Conservation (phyloP, 1,140 invertebrate species). For the Agrypnia vestita region DNA sequence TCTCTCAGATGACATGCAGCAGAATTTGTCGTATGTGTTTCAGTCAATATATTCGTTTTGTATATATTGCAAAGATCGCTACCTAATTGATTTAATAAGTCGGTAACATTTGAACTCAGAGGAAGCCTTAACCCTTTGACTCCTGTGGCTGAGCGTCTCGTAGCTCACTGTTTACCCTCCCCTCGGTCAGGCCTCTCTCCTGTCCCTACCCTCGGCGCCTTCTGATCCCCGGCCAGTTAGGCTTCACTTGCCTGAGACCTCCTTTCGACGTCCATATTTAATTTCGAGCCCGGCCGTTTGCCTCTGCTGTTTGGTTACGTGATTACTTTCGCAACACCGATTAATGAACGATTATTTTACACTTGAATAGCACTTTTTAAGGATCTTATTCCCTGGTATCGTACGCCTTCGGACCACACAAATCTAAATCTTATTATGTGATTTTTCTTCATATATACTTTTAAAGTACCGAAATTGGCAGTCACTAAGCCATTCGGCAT, state of each 20-base stretch:
- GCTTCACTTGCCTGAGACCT: background rate
- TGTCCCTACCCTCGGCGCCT: background rate
- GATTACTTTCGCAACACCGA: constrained; percentile 38
- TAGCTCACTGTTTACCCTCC: constrained; percentile 13
- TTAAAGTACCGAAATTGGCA: no score
- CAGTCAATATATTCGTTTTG: no score
- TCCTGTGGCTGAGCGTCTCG: background rate
- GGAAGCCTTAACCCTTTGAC: background rate
- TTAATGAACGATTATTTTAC: constrained; percentile 39
- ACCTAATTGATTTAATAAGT: no score
- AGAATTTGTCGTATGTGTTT: no score
- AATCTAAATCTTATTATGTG: background rate
- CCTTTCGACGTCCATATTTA: constrained; percentile 29
- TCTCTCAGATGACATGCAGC: no score
- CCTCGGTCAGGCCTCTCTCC: background rate
- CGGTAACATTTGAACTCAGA: background rate
- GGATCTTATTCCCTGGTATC: no score
- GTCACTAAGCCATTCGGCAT: no score
- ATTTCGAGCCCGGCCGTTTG: constrained; percentile 20
- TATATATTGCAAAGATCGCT: no score
- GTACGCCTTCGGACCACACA: background rate
- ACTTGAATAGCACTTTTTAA: background rate
- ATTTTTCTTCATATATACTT: no score
- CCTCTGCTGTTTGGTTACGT: constrained; percentile 27
- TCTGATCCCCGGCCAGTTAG: background rate